A percentile compares a stretch with the other conserved stretches of the same genome.
These are phyloP conservation scores for Apocheima hispidaria DNA, from an alignment of 2,888 invertebrate species.

Conservation along the genomic window DNA sequence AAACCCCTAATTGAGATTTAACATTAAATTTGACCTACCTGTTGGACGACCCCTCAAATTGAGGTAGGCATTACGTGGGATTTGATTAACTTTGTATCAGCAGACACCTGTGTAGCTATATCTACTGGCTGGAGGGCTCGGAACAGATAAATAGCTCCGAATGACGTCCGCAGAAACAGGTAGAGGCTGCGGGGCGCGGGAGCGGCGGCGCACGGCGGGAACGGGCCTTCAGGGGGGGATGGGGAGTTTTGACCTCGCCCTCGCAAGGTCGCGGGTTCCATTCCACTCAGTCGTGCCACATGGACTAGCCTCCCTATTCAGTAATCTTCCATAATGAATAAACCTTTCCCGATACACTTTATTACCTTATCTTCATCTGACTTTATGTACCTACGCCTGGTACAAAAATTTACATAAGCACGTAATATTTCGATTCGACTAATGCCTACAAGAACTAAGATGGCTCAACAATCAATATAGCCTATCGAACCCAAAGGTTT, in stretches of 20 bases:
- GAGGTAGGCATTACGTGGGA: conserved; percentile 43
- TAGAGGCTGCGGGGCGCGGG: conserved; percentile 59
- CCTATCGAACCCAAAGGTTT: neutral
- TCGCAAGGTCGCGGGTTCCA: conserved; percentile 77
- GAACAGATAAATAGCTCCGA: no score
- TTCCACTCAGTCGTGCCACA: conserved; percentile 72
- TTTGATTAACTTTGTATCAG: conserved; percentile 41
- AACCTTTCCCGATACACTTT: conserved; percentile 50
- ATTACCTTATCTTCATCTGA: conserved; percentile 18
- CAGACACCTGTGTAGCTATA: conserved; percentile 44
- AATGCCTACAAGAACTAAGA: neutral
- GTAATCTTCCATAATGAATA: conserved; percentile 70
- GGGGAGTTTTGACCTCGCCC: conserved; percentile 74
- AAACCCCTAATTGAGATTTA: conserved; percentile 20
- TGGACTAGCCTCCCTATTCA: conserved; percentile 60
- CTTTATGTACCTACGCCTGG: neutral
- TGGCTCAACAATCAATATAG: neutral
- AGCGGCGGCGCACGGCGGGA: conserved; percentile 38
- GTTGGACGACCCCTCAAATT: conserved; percentile 39
- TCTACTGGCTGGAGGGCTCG: conserved; percentile 52
- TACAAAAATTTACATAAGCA: neutral
- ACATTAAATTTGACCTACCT: conserved; percentile 36
- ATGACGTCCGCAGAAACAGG: conserved; percentile 75
- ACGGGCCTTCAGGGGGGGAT: conserved; percentile 44
- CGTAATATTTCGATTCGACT: neutral